These are phyloP conservation scores for Lethenteron camtschaticum DNA, from an alignment of 2,113 vertebrate species.

Conservation along the genomic window DNA sequence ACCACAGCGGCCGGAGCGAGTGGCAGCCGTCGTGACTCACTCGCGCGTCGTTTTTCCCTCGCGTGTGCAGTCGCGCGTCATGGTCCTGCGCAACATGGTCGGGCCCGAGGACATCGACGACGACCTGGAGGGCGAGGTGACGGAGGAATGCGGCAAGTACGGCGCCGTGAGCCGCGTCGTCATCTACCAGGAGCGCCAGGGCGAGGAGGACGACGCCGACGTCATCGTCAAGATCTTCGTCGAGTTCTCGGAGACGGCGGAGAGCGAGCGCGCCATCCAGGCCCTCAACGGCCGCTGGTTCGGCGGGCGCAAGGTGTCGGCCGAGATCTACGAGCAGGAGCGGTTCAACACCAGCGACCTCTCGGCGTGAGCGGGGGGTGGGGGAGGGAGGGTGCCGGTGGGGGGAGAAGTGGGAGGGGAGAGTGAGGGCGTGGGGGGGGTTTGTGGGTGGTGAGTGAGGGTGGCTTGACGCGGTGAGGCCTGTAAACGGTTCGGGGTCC, in stretches of 20 bases:
- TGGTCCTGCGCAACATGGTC: slow-evolving; percentile 2
- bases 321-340: slow-evolving; percentile 3
- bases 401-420: too few species aligned
- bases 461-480: too few species aligned
- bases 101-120: slow-evolving; percentile 1
- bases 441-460: too few species aligned
- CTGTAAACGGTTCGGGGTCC: too few species aligned
- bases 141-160: background rate
- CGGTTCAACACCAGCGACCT: background rate
- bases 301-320: background rate
- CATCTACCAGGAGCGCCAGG: slow-evolving; percentile 5
- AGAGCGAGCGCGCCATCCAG: background rate
- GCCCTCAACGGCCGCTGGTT: slow-evolving; percentile 2
- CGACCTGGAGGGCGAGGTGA: slow-evolving; percentile 3
- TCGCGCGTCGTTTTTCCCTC: too few species aligned
- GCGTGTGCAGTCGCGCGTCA: background rate
- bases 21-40: too few species aligned
- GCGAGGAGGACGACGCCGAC: background rate
- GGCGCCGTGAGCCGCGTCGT: background rate
- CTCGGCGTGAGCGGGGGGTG: background rate
- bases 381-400: too few species aligned
- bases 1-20: too few species aligned
- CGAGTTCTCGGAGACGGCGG: background rate
- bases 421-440: too few species aligned
- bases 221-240: background rate